Evolutionary conservation across 2,888 invertebrate species (phyloP).

Genomic region (Habrosyne pyritoides): DNA sequence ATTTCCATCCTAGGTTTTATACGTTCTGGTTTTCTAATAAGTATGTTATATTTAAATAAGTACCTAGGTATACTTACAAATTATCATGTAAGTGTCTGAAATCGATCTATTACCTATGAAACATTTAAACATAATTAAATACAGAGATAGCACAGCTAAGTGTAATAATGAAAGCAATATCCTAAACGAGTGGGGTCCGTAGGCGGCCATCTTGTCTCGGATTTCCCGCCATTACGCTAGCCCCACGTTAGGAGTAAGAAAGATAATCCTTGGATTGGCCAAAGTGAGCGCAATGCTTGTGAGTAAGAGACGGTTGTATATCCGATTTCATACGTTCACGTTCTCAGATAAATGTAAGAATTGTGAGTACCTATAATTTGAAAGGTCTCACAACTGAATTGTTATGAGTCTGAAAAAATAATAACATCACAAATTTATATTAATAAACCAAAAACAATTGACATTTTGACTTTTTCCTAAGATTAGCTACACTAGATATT

Average conservation of each 20-base stretch:
- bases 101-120: neutral
- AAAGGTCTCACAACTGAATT: too few species aligned
- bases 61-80: neutral
- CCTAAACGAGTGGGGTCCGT: slow-evolving; percentile 36
- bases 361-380: neutral
- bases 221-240: slow-evolving; percentile 54
- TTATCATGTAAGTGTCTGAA: neutral
- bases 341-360: slow-evolving; percentile 20
- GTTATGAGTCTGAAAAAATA: too few species aligned
- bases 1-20: neutral
- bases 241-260: slow-evolving; percentile 50
- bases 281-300: slow-evolving; percentile 34
- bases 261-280: slow-evolving; percentile 72
- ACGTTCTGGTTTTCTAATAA: too few species aligned
- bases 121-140: slow-evolving; percentile 39
- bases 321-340: slow-evolving; percentile 43
- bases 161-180: slow-evolving; percentile 50
- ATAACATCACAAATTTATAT: too few species aligned
- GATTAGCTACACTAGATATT: too few species aligned
- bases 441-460: too few species aligned
- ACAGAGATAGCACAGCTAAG: slow-evolving; percentile 32
- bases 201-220: slow-evolving; percentile 67
- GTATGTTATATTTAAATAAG: neutral
- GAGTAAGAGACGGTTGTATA: slow-evolving; percentile 37
- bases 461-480: too few species aligned